Evolutionary conservation across 2,888 invertebrate species (phyloP).

Genomic region (Ennomos fuscantarius): DNA sequence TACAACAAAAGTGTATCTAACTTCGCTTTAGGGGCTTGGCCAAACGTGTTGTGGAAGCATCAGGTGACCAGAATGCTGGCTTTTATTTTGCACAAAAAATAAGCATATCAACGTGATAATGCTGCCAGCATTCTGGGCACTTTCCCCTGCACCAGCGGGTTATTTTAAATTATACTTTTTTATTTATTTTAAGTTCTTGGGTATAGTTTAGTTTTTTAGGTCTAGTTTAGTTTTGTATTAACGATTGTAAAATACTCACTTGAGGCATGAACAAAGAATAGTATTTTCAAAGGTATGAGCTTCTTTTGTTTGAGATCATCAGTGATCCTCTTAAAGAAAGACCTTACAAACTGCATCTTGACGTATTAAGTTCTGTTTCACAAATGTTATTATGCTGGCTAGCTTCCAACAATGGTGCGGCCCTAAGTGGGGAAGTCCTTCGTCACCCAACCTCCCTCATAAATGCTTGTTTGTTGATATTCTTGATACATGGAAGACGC

Average conservation of each 20-base stretch:
- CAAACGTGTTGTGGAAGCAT: no score
- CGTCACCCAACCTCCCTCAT: constrained; percentile 64
- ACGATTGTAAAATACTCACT: constrained; percentile 88
- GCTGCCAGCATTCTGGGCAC: no score
- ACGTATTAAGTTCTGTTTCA: constrained; percentile 29
- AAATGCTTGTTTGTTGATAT: constrained; percentile 51
- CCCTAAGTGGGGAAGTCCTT: constrained; percentile 67
- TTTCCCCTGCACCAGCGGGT: no score
- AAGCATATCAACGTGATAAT: no score
- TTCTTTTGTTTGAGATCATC: constrained; percentile 90
- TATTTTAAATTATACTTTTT: no score
- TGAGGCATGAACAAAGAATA: constrained; percentile 92
- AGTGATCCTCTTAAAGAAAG: constrained; percentile 87
- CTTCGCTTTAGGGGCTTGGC: no score
- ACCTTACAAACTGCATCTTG: constrained; percentile 86
- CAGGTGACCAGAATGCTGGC: no score
- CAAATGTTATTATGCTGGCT: constrained; percentile 2
- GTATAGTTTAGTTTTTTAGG: no score
- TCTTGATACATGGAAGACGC: constrained; percentile 72
- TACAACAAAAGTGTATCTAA: no score
- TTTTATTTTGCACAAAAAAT: no score
- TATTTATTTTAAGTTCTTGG: no score
- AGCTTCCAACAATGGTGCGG: neutral
- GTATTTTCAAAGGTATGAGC: constrained; percentile 89
- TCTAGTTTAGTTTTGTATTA: no score